A percentile compares a stretch with the other conserved stretches of the same genome.
These are phyloP conservation scores for Myiagra hebetior DNA, from an alignment of 2,113 vertebrate genomes.

Conservation along the genomic window DNA sequence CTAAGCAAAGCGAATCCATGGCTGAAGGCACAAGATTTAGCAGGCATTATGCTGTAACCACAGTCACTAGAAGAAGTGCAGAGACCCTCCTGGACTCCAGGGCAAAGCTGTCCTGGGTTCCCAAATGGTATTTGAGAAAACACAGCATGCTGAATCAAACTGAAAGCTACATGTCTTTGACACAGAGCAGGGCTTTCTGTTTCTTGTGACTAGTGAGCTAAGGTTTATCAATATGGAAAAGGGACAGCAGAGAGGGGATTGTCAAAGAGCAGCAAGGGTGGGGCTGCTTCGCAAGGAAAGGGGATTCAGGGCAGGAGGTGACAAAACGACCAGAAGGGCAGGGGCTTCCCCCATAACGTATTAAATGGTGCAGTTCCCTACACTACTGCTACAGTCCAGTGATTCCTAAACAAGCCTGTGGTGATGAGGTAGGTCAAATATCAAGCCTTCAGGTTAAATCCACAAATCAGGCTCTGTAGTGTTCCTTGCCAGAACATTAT, in stretches of 20 bases:
- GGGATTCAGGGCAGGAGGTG: background rate
- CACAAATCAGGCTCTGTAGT: background rate
- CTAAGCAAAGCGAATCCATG: background rate
- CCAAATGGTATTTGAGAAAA: background rate
- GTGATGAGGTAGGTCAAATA: background rate
- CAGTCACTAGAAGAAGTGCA: background rate
- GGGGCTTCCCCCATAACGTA: accelerated
- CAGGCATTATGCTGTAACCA: background rate
- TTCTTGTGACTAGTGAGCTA: background rate
- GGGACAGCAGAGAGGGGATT: background rate
- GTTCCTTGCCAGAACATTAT: background rate
- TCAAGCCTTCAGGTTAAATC: background rate
- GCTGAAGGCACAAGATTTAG: background rate
- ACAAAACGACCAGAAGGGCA: background rate
- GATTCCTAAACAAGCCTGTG: background rate
- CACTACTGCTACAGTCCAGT: background rate
- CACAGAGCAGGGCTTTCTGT: background rate
- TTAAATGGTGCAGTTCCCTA: background rate
- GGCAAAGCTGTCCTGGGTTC: background rate
- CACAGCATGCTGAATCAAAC: background rate
- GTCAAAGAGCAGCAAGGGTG: background rate
- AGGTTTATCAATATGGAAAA: background rate
- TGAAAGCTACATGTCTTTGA: background rate
- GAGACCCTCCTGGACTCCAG: background rate
- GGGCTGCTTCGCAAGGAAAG: background rate